A percentile compares a stretch with the other conserved stretches of the same genome.
Evolutionary conservation across 2,797 vertebrate species (phyloP).

Genomic region (Chelonia mydas): DNA sequence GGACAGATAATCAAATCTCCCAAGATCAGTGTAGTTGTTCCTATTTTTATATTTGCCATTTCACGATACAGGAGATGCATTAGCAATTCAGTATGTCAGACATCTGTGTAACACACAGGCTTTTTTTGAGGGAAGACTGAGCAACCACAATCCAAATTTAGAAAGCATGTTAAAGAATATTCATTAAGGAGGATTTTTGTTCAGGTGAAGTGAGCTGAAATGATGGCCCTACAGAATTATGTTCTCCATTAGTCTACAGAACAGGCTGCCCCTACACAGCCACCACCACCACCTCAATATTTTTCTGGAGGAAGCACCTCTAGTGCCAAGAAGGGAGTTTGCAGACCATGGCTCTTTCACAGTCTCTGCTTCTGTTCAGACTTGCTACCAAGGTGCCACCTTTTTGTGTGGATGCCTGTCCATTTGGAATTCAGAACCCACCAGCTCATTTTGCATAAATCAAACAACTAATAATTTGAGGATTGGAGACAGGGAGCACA

Average conservation of each 20-base stretch:
- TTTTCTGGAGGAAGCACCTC: background rate
- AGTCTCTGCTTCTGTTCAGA: background rate
- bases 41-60: slow-evolving; percentile 35
- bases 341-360: background rate
- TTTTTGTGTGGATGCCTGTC: background rate
- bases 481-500: background rate
- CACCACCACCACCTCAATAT: background rate
- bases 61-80: background rate
- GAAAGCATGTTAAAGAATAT: background rate
- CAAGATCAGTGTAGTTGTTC: background rate
- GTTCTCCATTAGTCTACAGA: background rate
- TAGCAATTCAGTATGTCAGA: slow-evolving; percentile 45
- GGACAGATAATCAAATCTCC: slow-evolving; percentile 3
- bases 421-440: slow-evolving; percentile 6
- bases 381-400: background rate
- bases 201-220: slow-evolving; percentile 34
- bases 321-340: background rate
- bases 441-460: slow-evolving; percentile 32
- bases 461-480: background rate
- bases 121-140: background rate
- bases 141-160: slow-evolving; percentile 1
- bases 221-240: background rate
- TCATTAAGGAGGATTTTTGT: background rate
- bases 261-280: background rate
- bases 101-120: background rate